phyloP scores from a whole-genome alignment of 2,113 vertebrate genomes.

The Centrocercus urophasianus region DNA sequence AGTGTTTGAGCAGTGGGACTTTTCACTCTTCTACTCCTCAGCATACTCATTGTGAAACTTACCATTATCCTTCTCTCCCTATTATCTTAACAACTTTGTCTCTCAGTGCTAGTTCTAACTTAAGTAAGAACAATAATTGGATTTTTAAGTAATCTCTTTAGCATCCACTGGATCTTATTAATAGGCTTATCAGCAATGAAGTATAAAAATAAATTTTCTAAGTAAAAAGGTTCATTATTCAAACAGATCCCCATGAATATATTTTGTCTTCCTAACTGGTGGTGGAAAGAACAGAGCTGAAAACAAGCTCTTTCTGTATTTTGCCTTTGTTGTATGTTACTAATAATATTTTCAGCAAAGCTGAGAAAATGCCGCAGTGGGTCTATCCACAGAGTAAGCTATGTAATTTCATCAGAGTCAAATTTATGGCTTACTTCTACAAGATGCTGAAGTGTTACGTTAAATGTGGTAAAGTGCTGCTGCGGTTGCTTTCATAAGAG shows the following conservation, averaged over 20 bases:
- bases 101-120: conserved; percentile 5
- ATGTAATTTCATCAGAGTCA: neutral
- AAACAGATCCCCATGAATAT: conserved; percentile 5
- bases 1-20: neutral
- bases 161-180: conserved; percentile 50
- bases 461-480: neutral
- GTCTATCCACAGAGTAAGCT: neutral
- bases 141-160: conserved; percentile 33
- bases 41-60: neutral
- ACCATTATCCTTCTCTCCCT: neutral
- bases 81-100: neutral
- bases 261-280: conserved; percentile 41
- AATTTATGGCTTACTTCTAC: neutral
- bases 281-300: conserved; percentile 35
- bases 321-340: neutral
- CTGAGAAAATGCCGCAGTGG: neutral
- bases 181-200: neutral
- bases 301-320: neutral
- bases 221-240: conserved; percentile 53
- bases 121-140: conserved; percentile 17
- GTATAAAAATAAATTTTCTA: neutral
- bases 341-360: neutral
- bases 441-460: neutral
- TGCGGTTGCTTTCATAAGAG: neutral
- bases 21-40: neutral